Evolutionary conservation across 2,113 vertebrate genomes (phyloP), one percentile per base, ranked within the genome.

Genomic region (Ascaphus truei): DNA sequence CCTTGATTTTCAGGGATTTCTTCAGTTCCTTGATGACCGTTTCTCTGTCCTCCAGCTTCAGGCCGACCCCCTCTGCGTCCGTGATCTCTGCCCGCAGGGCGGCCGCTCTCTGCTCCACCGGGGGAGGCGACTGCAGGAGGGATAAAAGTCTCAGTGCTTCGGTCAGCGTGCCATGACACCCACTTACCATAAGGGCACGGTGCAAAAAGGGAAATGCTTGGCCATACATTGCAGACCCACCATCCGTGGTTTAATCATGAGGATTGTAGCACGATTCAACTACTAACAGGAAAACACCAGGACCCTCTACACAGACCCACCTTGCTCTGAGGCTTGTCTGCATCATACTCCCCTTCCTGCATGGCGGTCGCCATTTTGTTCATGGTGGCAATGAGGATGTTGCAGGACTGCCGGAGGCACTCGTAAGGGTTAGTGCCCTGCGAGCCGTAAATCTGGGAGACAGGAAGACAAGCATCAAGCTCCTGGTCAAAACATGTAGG

Each of bases 351-450:
- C 1, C 97, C 97, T 81, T 99, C 96, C 84, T 99, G 97, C 97
- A 98, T 99, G 68, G 96, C 96, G 0, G 96, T 99, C 72, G 96
- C 96, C 94, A 98, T 90, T 85, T 98, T 99, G 86, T 99, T 99
- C 97, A 98, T 98, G 75, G 96, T 97, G 3, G 93, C 92, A 6
- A 99, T 94, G 66, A 99, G 91, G 52, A 95, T 84, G 75, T 62
- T 80, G 73, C 97, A 98, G 1, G 97, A 98, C 87, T 98, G 95
- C 0, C 94, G 93, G 80, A 99, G 89, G 61, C 86, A 94, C 65
- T 98, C 95, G 1, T 96, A 89, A 23, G 93, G 92, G 76, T 84
- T 94, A 73, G 92, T 81, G 11, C 93, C 93, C 59, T 90, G 92
- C 2, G 77, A 68, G 39, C 95, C 94, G 0, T 98, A 99, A 75